phyloP scores from a whole-genome alignment of 2,888 invertebrate species.

The Chrysolina haemoptera region DNA sequence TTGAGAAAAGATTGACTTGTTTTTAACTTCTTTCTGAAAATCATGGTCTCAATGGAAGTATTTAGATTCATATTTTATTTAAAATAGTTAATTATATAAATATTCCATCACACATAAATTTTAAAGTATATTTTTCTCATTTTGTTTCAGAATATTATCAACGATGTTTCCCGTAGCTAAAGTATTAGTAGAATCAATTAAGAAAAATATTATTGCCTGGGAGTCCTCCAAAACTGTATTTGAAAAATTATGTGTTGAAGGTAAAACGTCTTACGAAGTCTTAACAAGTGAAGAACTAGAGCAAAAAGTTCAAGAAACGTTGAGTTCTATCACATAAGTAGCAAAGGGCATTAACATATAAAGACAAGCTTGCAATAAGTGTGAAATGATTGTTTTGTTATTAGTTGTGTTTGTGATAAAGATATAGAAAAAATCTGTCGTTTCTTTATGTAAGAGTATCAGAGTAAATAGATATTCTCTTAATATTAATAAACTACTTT shows the following conservation, averaged over 20 bases:
- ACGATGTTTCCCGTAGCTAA: constrained; percentile 72
- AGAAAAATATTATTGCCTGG: constrained; percentile 76
- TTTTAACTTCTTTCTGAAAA: too few species aligned
- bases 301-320: constrained; percentile 55
- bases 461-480: too few species aligned
- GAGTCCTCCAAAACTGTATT: constrained; percentile 71
- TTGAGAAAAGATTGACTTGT: neutral
- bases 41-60: too few species aligned
- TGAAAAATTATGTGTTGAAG: constrained; percentile 55
- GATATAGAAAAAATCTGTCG: neutral
- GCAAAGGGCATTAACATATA: neutral
- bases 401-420: constrained; percentile 6
- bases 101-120: too few species aligned
- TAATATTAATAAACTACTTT: neutral
- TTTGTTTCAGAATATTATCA: constrained; percentile 70
- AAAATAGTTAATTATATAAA: too few species aligned
- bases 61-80: too few species aligned
- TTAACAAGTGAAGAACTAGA: constrained; percentile 60
- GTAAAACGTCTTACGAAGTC: constrained; percentile 60
- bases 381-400: constrained; percentile 16
- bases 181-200: constrained; percentile 70
- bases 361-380: constrained; percentile 32
- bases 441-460: too few species aligned
- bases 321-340: constrained; percentile 33
- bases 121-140: neutral